phyloP scores from a whole-genome alignment of 2,113 vertebrate species.

The Pseudorhombus dupliciocellatus region DNA sequence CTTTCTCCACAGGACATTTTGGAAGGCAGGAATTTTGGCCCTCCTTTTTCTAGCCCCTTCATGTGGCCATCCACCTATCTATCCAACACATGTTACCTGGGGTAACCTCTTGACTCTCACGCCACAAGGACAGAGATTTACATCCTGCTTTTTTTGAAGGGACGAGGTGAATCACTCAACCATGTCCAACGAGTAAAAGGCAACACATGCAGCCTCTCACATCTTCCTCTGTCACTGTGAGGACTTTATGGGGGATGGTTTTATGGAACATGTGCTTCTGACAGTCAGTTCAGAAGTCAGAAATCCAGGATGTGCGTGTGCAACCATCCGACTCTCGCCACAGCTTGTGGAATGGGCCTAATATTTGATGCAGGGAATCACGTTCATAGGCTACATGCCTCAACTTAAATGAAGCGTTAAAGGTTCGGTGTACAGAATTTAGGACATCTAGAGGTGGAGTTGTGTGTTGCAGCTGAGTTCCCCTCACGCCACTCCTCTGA shows the following conservation, averaged over 20 bases:
- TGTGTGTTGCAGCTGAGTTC: too few species aligned
- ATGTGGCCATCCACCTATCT: slow-evolving; percentile 8
- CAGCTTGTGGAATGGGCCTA: not conserved
- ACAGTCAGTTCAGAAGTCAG: slow-evolving; percentile 8
- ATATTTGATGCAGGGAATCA: not conserved
- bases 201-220: slow-evolving; percentile 51
- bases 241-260: slow-evolving; percentile 30
- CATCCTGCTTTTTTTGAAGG: slow-evolving; percentile 32
- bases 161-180: slow-evolving; percentile 30
- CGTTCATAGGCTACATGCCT: not conserved
- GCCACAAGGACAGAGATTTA: slow-evolving; percentile 32
- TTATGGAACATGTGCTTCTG: slow-evolving; percentile 37
- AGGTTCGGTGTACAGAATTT: too few species aligned
- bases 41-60: not conserved
- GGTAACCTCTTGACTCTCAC: slow-evolving; percentile 43
- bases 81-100: slow-evolving; percentile 33
- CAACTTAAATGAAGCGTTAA: too few species aligned
- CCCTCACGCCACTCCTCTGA: too few species aligned
- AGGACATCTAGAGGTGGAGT: too few species aligned
- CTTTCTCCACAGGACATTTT: slow-evolving; percentile 17
- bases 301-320: not conserved
- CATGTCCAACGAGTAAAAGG: slow-evolving; percentile 48
- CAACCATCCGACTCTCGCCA: not conserved
- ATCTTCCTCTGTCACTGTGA: slow-evolving; percentile 24
- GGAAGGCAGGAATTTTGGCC: not conserved